Percentiles rank a stretch among this genome's conserved stretches.
These are phyloP conservation scores for Mesocentrotus franciscanus DNA, from an alignment of 53 echinoderm and acorn worm genomes.

Conservation along the genomic window DNA sequence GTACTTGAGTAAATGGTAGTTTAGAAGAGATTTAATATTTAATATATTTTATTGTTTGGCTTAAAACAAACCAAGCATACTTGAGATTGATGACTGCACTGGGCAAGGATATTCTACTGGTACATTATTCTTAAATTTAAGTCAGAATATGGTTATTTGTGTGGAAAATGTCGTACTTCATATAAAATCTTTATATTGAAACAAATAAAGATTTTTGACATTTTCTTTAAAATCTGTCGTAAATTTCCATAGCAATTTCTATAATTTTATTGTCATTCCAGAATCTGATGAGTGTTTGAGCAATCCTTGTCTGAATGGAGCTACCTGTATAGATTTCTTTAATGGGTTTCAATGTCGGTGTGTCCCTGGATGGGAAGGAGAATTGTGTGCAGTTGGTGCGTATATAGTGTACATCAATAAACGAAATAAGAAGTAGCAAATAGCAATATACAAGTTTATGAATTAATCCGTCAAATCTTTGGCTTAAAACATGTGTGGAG, in stretches of 20 bases:
- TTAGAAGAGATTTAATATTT: too few species aligned
- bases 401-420: not conserved
- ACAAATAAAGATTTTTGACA: not conserved
- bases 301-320: slow-evolving; percentile 79
- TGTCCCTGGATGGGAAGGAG: slow-evolving; percentile 72
- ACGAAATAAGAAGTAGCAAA: slow-evolving; percentile 41
- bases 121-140: not conserved
- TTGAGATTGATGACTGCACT: too few species aligned
- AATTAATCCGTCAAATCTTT: not conserved
- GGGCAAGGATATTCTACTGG: not conserved
- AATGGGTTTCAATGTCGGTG: slow-evolving; percentile 70
- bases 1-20: too few species aligned
- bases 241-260: not conserved
- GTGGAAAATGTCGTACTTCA: too few species aligned
- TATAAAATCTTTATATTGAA: not conserved
- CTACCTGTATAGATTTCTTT: slow-evolving; percentile 70
- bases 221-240: not conserved
- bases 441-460: slow-evolving; percentile 17
- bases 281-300: slow-evolving; percentile 42
- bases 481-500: not conserved
- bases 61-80: too few species aligned
- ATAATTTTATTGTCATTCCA: not conserved
- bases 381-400: slow-evolving; percentile 33
- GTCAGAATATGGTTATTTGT: too few species aligned
- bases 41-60: not conserved